These are phyloP conservation scores for Ochotona curzoniae DNA, from an alignment of 2,113 vertebrate species.

Conservation along the genomic window DNA sequence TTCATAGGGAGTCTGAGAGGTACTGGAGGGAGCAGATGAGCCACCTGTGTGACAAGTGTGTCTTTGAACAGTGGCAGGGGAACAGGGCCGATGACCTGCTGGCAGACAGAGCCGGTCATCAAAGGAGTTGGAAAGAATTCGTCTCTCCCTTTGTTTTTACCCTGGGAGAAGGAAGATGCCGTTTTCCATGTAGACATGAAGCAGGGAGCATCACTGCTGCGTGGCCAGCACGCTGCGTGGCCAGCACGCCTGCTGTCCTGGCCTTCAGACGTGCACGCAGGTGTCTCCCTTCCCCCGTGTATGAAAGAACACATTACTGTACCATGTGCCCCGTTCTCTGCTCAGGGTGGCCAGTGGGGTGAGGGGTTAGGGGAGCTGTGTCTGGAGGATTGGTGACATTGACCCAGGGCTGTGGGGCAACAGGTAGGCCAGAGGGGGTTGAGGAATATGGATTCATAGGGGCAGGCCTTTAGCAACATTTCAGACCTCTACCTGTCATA, in stretches of 20 bases:
- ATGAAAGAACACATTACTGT: background rate
- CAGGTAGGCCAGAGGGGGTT: background rate
- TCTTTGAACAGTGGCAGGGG: background rate
- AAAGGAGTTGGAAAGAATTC: background rate
- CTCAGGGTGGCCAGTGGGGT: fast-evolving
- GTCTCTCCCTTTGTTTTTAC: background rate
- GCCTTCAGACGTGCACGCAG: no score
- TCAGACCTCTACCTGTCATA: no score
- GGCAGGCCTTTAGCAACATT: no score
- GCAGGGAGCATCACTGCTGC: background rate
- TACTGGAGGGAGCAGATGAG: background rate
- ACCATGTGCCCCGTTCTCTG: background rate
- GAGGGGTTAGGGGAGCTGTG: fast-evolving
- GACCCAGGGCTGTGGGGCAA: background rate
- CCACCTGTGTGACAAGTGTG: background rate
- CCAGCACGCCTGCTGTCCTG: background rate
- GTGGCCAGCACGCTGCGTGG: background rate
- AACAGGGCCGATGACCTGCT: background rate
- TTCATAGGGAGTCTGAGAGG: background rate
- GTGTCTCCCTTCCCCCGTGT: background rate
- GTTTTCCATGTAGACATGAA: background rate
- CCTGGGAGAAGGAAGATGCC: background rate
- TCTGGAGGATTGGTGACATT: background rate
- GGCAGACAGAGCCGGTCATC: background rate
- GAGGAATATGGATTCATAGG: background rate